A percentile compares a stretch with the other conserved stretches of the same genome.
Evolutionary conservation across 2,797 vertebrate species (phyloP).

Genomic region (Parauchenoglanis ngamensis): DNA sequence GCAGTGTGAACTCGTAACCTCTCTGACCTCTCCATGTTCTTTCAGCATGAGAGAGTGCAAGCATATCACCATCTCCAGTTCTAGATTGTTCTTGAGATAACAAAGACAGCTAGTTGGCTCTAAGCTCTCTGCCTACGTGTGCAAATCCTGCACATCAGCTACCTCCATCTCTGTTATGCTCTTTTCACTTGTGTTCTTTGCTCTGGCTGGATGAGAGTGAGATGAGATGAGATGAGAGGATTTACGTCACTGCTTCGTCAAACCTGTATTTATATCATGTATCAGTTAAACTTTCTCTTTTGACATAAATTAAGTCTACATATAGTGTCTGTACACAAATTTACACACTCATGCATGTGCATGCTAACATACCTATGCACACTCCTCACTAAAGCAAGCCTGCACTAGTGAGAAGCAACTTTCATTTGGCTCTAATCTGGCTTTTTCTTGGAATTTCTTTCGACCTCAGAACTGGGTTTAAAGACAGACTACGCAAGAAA

Average conservation of each 20-base stretch:
- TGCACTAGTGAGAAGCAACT: not conserved
- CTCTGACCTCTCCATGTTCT: slow-evolving; percentile 29
- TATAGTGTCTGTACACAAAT: not conserved
- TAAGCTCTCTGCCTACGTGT: slow-evolving; percentile 46
- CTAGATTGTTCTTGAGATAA: slow-evolving; percentile 51
- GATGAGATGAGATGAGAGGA: not conserved
- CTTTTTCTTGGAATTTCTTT: slow-evolving; percentile 24
- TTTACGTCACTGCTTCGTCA: slow-evolving; percentile 44
- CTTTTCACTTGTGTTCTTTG: slow-evolving; percentile 32
- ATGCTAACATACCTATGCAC: slow-evolving; percentile 3
- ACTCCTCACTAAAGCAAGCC: slow-evolving; percentile 3
- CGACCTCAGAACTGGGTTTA: not conserved
- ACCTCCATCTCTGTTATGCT: slow-evolving; percentile 37
- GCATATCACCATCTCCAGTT: slow-evolving; percentile 22
- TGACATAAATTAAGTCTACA: not conserved
- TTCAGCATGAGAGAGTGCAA: slow-evolving; percentile 38
- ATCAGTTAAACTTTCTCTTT: not conserved
- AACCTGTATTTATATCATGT: slow-evolving; percentile 25
- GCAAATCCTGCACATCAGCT: slow-evolving; percentile 34
- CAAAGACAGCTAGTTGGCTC: slow-evolving; percentile 50
- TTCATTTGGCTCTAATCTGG: slow-evolving; percentile 23
- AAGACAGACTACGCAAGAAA: not conserved
- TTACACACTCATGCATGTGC: not conserved
- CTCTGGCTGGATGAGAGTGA: slow-evolving; percentile 43
- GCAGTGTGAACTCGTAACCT: slow-evolving; percentile 13